Percentiles rank a stretch among this genome's conserved stretches.
Conservation (phyloP, 2,797 vertebrate genomes). For the Phataginus tetradactyla region DNA sequence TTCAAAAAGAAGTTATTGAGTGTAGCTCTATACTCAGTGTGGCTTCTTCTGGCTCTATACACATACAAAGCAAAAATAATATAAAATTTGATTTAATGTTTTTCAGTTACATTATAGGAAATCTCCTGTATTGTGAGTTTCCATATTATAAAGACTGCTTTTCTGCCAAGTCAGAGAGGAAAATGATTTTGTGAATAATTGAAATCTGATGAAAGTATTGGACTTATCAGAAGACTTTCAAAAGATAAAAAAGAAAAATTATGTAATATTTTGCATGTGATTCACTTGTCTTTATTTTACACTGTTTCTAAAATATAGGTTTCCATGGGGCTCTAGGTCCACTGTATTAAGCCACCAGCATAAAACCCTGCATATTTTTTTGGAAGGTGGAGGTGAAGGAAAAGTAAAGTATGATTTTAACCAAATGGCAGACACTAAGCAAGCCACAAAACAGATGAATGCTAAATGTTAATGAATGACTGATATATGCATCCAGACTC, state of each 20-base stretch:
- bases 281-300: not conserved
- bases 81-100: not conserved
- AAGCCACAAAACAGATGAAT: not conserved
- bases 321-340: not conserved
- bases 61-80: not conserved
- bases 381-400: not conserved
- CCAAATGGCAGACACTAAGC: constrained; percentile 3
- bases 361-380: not conserved
- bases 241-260: not conserved
- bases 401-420: not conserved
- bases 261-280: not conserved
- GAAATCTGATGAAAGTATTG: not conserved
- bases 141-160: not conserved
- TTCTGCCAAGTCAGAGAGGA: not conserved
- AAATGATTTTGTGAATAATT: not conserved
- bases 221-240: not conserved
- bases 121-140: not conserved
- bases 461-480: constrained; percentile 54
- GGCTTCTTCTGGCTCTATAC: not conserved
- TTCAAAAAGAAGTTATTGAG: not conserved
- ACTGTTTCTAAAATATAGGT: not conserved
- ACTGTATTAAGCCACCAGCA: not conserved
- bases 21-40: not conserved
- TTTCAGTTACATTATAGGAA: not conserved
- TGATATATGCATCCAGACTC: constrained; percentile 22